Percentiles rank a stretch among this genome's conserved stretches.
These are phyloP conservation scores for Acleris cristana DNA, from an alignment of 2,888 invertebrate genomes.

Conservation along the genomic window DNA sequence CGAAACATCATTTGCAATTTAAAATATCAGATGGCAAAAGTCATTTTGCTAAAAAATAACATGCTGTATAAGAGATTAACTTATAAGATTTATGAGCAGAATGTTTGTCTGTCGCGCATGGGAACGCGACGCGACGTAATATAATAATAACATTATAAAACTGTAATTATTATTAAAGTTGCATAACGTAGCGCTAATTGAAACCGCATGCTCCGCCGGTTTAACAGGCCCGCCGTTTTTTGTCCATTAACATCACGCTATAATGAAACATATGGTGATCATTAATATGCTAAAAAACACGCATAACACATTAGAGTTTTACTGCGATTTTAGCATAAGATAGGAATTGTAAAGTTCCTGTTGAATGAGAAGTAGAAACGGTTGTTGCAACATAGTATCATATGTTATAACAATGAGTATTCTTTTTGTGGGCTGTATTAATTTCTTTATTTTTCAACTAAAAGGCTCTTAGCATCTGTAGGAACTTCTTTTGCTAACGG, in stretches of 20 bases:
- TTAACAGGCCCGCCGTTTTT: conserved; percentile 50
- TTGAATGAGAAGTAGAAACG: background rate
- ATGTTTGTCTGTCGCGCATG: conserved; percentile 11
- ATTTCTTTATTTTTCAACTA: too few relatives aligned
- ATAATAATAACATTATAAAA: conserved; percentile 33
- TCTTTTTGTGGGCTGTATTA: too few relatives aligned
- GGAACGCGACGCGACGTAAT: conserved; percentile 15
- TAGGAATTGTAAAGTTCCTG: background rate
- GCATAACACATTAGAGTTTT: conserved; percentile 51
- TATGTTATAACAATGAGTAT: too few relatives aligned
- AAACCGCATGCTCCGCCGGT: conserved; percentile 57
- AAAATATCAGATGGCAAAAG: too few relatives aligned
- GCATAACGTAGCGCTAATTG: conserved; percentile 51
- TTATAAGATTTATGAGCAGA: too few relatives aligned
- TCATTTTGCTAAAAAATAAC: background rate
- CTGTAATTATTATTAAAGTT: conserved; percentile 33
- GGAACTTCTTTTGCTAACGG: too few relatives aligned
- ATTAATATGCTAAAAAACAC: conserved; percentile 53
- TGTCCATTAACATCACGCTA: conserved; percentile 54
- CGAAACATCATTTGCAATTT: too few relatives aligned
- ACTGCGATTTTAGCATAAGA: conserved; percentile 14
- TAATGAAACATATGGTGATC: conserved; percentile 61
- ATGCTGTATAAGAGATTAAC: background rate
- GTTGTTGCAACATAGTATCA: background rate
- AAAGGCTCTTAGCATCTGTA: too few relatives aligned